Percentiles rank a stretch among this genome's conserved stretches.
Conservation (phyloP, 2,113 vertebrate species). For the Amphiprion percula region DNA sequence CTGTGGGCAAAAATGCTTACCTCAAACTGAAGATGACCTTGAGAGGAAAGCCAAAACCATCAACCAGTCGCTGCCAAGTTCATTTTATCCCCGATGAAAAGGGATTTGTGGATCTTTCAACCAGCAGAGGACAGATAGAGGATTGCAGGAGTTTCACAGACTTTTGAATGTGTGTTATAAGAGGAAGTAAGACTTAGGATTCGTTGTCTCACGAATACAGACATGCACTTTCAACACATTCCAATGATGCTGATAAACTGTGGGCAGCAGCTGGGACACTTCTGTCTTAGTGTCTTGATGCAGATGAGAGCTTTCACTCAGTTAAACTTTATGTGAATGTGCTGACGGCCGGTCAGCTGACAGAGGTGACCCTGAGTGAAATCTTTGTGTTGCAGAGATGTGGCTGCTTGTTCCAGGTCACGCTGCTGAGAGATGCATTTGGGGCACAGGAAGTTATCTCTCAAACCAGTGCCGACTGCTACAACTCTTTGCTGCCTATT, state of each 20-base stretch:
- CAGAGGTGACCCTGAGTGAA: constrained; percentile 1
- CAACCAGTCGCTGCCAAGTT: constrained; percentile 53
- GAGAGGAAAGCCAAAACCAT: constrained; percentile 54
- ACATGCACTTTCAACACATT: constrained; percentile 64
- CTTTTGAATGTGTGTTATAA: constrained; percentile 33
- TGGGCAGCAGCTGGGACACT: constrained; percentile 8
- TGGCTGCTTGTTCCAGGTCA: constrained; percentile 38
- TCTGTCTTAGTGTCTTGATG: constrained; percentile 30
- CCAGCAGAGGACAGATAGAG: constrained; percentile 41
- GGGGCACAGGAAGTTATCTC: constrained; percentile 30
- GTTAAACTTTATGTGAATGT: constrained; percentile 53
- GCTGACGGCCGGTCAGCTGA: constrained; percentile 54
- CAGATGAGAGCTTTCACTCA: constrained; percentile 25
- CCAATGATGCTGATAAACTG: constrained; percentile 60
- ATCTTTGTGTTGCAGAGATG: constrained; percentile 47
- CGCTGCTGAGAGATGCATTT: constrained; percentile 34
- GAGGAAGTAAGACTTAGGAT: constrained; percentile 46
- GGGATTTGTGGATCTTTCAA: constrained; percentile 56
- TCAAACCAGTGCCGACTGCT: neutral
- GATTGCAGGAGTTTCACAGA: constrained; percentile 52
- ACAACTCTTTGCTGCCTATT: neutral
- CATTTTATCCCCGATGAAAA: constrained; percentile 73
- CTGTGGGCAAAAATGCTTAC: constrained; percentile 18
- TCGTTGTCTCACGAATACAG: constrained; percentile 19
- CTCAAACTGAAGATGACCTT: constrained; percentile 65